These are phyloP conservation scores for Molorchus minor DNA, from an alignment of 2,888 invertebrate genomes.

Conservation along the genomic window DNA sequence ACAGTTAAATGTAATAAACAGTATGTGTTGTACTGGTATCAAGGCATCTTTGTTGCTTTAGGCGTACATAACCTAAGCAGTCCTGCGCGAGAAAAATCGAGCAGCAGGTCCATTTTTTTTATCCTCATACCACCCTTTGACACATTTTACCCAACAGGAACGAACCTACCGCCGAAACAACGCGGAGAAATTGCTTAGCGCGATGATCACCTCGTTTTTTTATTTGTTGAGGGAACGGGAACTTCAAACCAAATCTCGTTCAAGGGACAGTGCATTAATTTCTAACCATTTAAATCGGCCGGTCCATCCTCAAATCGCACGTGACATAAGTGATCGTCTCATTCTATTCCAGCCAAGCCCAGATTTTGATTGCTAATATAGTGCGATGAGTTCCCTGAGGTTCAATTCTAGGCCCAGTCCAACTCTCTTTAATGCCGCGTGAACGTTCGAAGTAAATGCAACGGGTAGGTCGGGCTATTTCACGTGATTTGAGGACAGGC, in stretches of 20 bases:
- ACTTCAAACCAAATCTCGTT: constrained; percentile 48
- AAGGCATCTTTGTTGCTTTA: constrained; percentile 64
- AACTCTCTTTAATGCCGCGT: constrained; percentile 8
- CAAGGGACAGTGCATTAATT: constrained; percentile 53
- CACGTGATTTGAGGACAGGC: constrained; percentile 37
- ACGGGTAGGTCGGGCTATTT: neutral
- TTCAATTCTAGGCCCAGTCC: constrained; percentile 42
- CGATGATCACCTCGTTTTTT: constrained; percentile 36
- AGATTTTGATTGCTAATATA: constrained; percentile 36
- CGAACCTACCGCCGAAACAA: neutral
- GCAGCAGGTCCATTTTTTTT: constrained; percentile 24
- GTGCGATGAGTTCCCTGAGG: constrained; percentile 42
- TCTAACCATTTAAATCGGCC: constrained; percentile 43
- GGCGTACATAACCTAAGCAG: constrained; percentile 38
- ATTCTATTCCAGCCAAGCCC: constrained; percentile 35
- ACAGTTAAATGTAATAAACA: constrained; percentile 58
- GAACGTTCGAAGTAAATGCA: constrained; percentile 1
- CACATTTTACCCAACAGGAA: constrained; percentile 1
- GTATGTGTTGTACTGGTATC: constrained; percentile 63
- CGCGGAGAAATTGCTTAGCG: constrained; percentile 9
- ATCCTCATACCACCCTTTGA: constrained; percentile 14
- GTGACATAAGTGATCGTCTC: no score
- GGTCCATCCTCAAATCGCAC: constrained; percentile 41
- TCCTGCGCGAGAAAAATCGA: no score
- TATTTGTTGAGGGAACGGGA: constrained; percentile 51